Evolutionary conservation across 2,113 vertebrate genomes (phyloP).

Genomic region (Pygoscelis adeliae): DNA sequence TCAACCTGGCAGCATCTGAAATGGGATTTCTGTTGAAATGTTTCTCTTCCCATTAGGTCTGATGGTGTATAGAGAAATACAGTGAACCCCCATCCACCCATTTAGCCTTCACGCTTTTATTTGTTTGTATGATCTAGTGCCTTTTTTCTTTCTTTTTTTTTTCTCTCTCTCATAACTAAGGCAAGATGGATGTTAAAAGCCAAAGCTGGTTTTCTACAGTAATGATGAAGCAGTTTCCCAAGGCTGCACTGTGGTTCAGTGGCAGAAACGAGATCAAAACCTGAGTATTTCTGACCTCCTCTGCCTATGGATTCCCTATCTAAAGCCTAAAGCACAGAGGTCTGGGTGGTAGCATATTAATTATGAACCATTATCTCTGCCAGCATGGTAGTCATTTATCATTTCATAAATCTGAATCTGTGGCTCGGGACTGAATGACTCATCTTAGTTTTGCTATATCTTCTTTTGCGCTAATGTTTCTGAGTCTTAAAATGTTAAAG

Average conservation of each 20-base stretch:
- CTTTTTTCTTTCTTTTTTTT: not conserved
- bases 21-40: not conserved
- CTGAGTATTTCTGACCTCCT: not conserved
- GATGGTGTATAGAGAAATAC: not conserved
- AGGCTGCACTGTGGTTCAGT: not conserved
- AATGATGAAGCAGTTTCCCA: not conserved
- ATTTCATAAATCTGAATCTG: not conserved
- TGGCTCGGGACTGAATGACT: not conserved
- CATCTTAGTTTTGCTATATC: not conserved
- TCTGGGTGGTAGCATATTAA: not conserved
- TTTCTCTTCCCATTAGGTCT: not conserved
- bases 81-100: not conserved
- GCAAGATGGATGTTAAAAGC: not conserved
- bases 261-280: not conserved
- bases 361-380: not conserved
- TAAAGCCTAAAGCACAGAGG: not conserved
- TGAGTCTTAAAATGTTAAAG: not conserved
- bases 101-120: not conserved
- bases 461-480: not conserved
- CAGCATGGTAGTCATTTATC: not conserved
- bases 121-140: not conserved
- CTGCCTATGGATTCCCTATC: not conserved
- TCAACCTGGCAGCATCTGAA: not conserved
- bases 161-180: not conserved
- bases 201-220: not conserved